Percentiles rank a stretch among this genome's conserved stretches.
Evolutionary conservation across 2,797 vertebrate genomes (phyloP).

Genomic region (Lepus townsendii): DNA sequence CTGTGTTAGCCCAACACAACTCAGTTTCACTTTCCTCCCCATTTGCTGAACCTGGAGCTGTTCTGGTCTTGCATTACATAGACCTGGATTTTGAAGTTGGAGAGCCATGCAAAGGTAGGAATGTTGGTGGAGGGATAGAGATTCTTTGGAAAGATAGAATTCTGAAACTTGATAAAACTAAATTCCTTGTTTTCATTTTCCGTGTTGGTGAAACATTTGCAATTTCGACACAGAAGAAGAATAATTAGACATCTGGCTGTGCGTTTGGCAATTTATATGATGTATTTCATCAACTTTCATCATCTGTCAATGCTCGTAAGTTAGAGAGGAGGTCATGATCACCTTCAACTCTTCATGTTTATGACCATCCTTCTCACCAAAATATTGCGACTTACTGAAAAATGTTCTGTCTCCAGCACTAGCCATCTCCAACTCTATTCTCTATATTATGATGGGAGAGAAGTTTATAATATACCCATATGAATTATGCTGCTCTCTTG

Average conservation of each 20-base stretch:
- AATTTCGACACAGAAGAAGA: constrained; percentile 47
- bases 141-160: background rate
- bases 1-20: background rate
- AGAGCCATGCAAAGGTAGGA: background rate
- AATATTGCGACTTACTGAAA: constrained; percentile 51
- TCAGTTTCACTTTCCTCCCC: background rate
- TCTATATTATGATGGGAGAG: background rate
- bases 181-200: constrained; percentile 34
- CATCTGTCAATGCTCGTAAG: constrained; percentile 1
- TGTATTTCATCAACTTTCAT: constrained; percentile 10
- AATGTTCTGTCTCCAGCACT: background rate
- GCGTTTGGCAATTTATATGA: background rate
- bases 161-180: background rate
- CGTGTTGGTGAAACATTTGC: constrained; percentile 37
- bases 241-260: constrained; percentile 29
- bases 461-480: background rate
- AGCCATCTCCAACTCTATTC: background rate
- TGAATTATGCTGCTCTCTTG: background rate
- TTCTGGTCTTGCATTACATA: background rate
- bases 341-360: constrained; percentile 31
- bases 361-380: constrained; percentile 45
- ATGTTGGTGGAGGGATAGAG: background rate
- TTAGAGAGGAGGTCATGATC: constrained; percentile 29
- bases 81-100: background rate
- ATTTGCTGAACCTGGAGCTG: background rate